Percentiles rank a stretch among this genome's conserved stretches.
Evolutionary conservation across 1,140 invertebrate species (phyloP).

Genomic region (Dendrolimus punctatus): DNA sequence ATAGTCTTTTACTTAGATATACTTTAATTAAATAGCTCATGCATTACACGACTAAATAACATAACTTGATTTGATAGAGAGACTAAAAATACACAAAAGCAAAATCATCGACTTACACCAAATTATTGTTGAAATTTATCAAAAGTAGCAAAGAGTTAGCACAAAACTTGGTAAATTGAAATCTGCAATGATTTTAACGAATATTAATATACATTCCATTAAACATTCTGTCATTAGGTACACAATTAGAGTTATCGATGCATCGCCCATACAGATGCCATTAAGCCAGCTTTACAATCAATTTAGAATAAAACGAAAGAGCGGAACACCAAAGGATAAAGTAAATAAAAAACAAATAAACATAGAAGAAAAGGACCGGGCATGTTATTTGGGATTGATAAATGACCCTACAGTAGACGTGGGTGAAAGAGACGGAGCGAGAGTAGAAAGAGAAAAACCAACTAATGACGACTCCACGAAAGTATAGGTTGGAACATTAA

Average conservation of each 20-base stretch:
- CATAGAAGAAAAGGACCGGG: slow-evolving; percentile 57
- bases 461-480: slow-evolving; percentile 53
- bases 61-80: too few species aligned
- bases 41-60: too few species aligned
- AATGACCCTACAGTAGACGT: slow-evolving; percentile 60
- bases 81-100: too few species aligned
- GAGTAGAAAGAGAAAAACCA: slow-evolving; percentile 31
- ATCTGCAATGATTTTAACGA: slow-evolving; percentile 8
- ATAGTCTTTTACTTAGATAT: too few species aligned
- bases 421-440: slow-evolving; percentile 47
- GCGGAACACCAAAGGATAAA: slow-evolving; percentile 55
- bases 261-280: slow-evolving; percentile 51
- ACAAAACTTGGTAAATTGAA: too few species aligned
- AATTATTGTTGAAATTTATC: too few species aligned
- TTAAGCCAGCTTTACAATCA: slow-evolving; percentile 66
- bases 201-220: slow-evolving; percentile 9
- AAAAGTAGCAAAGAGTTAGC: too few species aligned
- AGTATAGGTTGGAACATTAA: slow-evolving; percentile 43
- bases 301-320: slow-evolving; percentile 57
- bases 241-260: slow-evolving; percentile 59
- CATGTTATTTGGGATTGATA: slow-evolving; percentile 70
- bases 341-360: slow-evolving; percentile 67
- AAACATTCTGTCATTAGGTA: slow-evolving; percentile 32
- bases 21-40: too few species aligned
- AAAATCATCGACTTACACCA: too few species aligned